Conservation (phyloP, 2,113 vertebrate genomes). For the Arothron firmamentum region DNA sequence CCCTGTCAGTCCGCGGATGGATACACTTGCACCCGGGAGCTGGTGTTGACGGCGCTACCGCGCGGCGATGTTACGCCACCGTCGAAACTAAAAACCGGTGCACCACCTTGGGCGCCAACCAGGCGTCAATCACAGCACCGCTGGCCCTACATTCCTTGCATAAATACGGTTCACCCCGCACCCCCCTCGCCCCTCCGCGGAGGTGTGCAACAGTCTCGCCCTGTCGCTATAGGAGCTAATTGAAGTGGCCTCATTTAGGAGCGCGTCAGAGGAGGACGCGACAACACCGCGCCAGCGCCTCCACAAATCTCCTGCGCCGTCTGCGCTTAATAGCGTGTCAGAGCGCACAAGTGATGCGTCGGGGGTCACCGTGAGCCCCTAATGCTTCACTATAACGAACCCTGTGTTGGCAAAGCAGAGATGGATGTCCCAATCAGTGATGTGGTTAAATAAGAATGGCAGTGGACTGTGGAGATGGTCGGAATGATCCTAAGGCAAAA, state of each 20-base stretch:
- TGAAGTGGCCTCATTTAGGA: constrained; percentile 76
- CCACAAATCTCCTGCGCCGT: constrained; percentile 72
- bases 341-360: constrained; percentile 64
- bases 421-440: constrained; percentile 64
- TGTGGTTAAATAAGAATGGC: constrained; percentile 44
- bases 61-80: too few species aligned
- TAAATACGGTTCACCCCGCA: not conserved
- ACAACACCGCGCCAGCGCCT: constrained; percentile 71
- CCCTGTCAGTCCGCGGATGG: not conserved
- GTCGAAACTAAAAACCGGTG: too few species aligned
- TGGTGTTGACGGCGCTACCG: not conserved
- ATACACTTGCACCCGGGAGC: not conserved
- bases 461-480: constrained; percentile 1
- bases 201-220: constrained; percentile 53
- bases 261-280: constrained; percentile 63
- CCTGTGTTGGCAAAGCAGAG: constrained; percentile 40
- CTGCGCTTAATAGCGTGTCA: constrained; percentile 69
- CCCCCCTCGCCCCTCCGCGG: not conserved
- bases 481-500: not conserved
- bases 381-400: constrained; percentile 72
- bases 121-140: too few species aligned
- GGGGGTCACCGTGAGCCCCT: constrained; percentile 62
- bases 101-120: not conserved
- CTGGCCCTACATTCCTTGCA: not conserved
- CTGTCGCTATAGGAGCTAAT: constrained; percentile 69